These are phyloP conservation scores for Listronotus oregonensis DNA, from an alignment of 1,140 invertebrate species.

Conservation along the genomic window DNA sequence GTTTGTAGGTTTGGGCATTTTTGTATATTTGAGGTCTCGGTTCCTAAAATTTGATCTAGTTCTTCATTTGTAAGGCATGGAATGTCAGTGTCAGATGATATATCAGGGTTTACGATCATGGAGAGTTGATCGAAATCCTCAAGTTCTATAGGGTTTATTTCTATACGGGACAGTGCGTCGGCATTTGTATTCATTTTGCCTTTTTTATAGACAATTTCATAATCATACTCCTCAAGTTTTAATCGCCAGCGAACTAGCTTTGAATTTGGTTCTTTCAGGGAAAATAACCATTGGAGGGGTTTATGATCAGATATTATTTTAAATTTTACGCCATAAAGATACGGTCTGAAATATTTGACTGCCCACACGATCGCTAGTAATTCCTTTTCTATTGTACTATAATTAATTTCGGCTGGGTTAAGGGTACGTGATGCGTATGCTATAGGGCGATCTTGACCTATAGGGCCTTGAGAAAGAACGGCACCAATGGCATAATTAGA, in stretches of 20 bases:
- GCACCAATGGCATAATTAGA: slow-evolving; percentile 29
- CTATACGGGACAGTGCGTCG: not conserved
- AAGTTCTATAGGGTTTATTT: too few species aligned
- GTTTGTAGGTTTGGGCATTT: too few species aligned
- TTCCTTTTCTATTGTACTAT: slow-evolving; percentile 15
- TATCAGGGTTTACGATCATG: too few species aligned
- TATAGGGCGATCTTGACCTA: slow-evolving; percentile 7
- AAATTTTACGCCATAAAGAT: slow-evolving; percentile 46
- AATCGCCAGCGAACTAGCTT: too few species aligned
- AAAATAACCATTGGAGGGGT: slow-evolving; percentile 9
- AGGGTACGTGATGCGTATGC: slow-evolving; percentile 15
- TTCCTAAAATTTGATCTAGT: too few species aligned
- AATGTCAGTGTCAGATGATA: too few species aligned
- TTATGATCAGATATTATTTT: slow-evolving; percentile 15
- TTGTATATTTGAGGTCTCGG: too few species aligned
- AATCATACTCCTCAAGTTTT: not conserved
- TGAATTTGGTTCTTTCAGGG: too few species aligned
- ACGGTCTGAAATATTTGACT: slow-evolving; percentile 31
- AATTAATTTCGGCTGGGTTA: slow-evolving; percentile 16
- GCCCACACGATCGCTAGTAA: slow-evolving; percentile 38
- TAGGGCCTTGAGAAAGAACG: slow-evolving; percentile 2
- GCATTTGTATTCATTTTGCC: slow-evolving; percentile 7
- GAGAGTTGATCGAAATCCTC: too few species aligned
- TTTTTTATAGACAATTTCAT: slow-evolving; percentile 6
- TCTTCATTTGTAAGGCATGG: too few species aligned